These are phyloP conservation scores for Schrankia costaestrigalis DNA, from an alignment of 2,888 invertebrate species.

Conservation along the genomic window DNA sequence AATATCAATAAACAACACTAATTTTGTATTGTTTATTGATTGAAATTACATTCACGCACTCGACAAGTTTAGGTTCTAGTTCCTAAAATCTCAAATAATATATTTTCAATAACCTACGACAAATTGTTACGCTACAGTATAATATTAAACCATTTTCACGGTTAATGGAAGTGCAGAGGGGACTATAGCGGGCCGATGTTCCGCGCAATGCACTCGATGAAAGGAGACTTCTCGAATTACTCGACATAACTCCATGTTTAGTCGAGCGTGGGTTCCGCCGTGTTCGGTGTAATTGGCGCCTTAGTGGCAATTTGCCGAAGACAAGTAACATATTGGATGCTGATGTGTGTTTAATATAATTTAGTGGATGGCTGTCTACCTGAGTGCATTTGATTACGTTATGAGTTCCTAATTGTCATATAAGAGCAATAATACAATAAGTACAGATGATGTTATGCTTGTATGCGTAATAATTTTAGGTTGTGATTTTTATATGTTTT, in stretches of 20 bases:
- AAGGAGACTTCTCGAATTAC: slow-evolving; percentile 50
- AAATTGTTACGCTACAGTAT: slow-evolving; percentile 34
- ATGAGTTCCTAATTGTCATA: neutral
- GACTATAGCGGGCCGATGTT: slow-evolving; percentile 45
- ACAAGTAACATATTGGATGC: slow-evolving; percentile 32
- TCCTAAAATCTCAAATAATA: slow-evolving; percentile 9
- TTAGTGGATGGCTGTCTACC: slow-evolving; percentile 19
- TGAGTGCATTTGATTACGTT: slow-evolving; percentile 16
- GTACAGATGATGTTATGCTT: too few relatives aligned
- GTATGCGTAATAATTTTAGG: too few relatives aligned
- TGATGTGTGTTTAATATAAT: slow-evolving; percentile 29
- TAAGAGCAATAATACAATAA: too few relatives aligned
- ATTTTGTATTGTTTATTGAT: neutral
- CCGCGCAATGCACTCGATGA: slow-evolving; percentile 47
- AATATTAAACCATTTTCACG: slow-evolving; percentile 36
- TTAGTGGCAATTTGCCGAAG: slow-evolving; percentile 48
- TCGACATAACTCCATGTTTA: slow-evolving; percentile 48
- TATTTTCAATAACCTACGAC: slow-evolving; percentile 4
- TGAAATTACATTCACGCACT: neutral
- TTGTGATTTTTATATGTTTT: too few relatives aligned
- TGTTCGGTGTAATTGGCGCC: slow-evolving; percentile 57
- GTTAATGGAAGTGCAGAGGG: slow-evolving; percentile 45
- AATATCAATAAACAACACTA: too few relatives aligned
- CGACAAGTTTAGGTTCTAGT: neutral
- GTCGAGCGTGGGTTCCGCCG: slow-evolving; percentile 36